Evolutionary conservation across 2,888 invertebrate species (phyloP).

Genomic region (Drosophila tripunctata): DNA sequence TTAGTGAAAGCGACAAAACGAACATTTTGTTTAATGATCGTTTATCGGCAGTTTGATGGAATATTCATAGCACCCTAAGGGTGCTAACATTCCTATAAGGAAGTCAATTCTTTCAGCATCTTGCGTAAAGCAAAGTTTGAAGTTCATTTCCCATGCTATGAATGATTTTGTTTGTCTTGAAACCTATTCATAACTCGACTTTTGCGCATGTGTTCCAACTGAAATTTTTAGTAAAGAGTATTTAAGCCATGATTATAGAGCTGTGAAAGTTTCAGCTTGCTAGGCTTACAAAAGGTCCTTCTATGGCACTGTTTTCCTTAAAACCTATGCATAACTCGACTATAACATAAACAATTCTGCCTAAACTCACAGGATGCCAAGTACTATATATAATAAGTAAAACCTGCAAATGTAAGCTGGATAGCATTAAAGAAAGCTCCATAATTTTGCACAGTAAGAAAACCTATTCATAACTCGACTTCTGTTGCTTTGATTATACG

Average conservation of each 20-base stretch:
- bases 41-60: background rate
- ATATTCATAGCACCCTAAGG: slow-evolving; percentile 22
- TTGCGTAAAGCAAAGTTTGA: background rate
- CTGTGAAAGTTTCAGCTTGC: too few species aligned
- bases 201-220: background rate
- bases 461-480: slow-evolving; percentile 9
- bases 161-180: background rate
- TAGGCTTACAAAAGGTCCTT: too few species aligned
- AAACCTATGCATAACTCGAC: background rate
- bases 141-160: background rate
- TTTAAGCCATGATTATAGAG: background rate
- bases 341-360: background rate
- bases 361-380: background rate
- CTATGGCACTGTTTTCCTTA: too few species aligned
- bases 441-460: background rate
- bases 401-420: background rate
- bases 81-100: background rate
- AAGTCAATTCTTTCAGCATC: background rate
- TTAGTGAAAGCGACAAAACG: slow-evolving; percentile 46
- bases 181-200: background rate
- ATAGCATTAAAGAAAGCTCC: background rate
- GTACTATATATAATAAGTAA: background rate
- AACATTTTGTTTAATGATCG: slow-evolving; percentile 33
- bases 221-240: too few species aligned
- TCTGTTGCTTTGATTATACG: background rate